phyloP scores from a whole-genome alignment of 2,113 vertebrate species.

The Eubucco bourcierii region DNA sequence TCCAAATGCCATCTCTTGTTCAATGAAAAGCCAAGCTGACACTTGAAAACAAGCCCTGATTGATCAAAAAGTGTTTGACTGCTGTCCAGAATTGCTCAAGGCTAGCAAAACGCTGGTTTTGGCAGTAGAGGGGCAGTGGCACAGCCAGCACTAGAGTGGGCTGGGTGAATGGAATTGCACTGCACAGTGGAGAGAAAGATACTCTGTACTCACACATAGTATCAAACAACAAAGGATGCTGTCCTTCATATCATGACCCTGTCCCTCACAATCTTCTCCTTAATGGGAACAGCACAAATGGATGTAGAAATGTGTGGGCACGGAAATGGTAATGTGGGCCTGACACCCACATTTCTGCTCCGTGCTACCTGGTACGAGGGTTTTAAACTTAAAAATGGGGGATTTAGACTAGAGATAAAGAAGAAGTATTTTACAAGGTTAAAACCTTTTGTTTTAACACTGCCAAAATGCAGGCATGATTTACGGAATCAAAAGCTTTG shows the following conservation, averaged over 20 bases:
- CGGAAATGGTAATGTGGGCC: neutral
- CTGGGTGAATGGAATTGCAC: neutral
- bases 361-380: neutral
- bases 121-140: neutral
- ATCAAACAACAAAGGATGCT: neutral
- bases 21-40: neutral
- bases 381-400: no score
- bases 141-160: neutral
- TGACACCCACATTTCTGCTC: neutral
- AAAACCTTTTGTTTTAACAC: no score
- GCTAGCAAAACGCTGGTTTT: neutral
- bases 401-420: no score
- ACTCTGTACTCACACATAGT: neutral
- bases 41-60: neutral
- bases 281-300: neutral
- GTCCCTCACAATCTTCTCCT: neutral
- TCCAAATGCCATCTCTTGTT: neutral
- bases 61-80: neutral
- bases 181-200: neutral
- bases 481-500: no score
- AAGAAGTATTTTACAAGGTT: no score
- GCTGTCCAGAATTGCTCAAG: neutral
- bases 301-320: rapidly evolving
- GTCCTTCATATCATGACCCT: neutral
- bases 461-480: no score